Evolutionary conservation across 2,888 invertebrate genomes (phyloP).

Genomic region (Heliconius hortense): DNA sequence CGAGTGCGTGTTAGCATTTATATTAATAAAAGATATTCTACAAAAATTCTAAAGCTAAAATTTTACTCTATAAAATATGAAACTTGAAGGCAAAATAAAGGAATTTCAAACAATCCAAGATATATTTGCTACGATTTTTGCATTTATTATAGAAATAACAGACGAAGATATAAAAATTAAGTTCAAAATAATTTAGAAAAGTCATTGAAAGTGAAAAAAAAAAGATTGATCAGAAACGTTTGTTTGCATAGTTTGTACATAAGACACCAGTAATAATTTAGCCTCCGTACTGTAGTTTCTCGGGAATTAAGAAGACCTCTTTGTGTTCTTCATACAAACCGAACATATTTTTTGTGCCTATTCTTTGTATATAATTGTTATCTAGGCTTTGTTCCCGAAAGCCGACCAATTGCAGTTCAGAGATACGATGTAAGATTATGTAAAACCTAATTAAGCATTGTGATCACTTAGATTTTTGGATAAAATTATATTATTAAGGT

Average conservation of each 20-base stretch:
- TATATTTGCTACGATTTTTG: conserved; percentile 15
- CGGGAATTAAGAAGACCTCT: conserved; percentile 38
- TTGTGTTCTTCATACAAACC: conserved; percentile 50
- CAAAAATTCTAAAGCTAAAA: conserved; percentile 5
- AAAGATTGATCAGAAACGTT: conserved; percentile 16
- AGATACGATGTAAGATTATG: conserved; percentile 70
- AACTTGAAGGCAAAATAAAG: neutral
- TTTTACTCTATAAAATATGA: neutral
- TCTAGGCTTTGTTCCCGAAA: conserved; percentile 46
- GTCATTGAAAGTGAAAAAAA: conserved; percentile 25
- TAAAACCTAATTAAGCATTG: conserved; percentile 53
- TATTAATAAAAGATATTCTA: neutral
- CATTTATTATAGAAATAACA: conserved; percentile 21
- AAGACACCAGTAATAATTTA: conserved; percentile 65
- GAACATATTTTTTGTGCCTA: conserved; percentile 70
- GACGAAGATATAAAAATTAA: neutral
- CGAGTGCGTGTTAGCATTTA: conserved; percentile 3
- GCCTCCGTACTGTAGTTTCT: conserved; percentile 57
- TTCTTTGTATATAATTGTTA: conserved; percentile 65
- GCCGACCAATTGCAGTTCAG: conserved; percentile 61
- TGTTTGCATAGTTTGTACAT: conserved; percentile 52
- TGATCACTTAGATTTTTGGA: conserved; percentile 64
- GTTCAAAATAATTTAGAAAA: conserved; percentile 19
- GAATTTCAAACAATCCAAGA: neutral
- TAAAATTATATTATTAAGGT: conserved; percentile 48